These are phyloP conservation scores for Holothuria glaberrima DNA, from an alignment of 35 echinoderm and acorn worm species.

Conservation along the genomic window DNA sequence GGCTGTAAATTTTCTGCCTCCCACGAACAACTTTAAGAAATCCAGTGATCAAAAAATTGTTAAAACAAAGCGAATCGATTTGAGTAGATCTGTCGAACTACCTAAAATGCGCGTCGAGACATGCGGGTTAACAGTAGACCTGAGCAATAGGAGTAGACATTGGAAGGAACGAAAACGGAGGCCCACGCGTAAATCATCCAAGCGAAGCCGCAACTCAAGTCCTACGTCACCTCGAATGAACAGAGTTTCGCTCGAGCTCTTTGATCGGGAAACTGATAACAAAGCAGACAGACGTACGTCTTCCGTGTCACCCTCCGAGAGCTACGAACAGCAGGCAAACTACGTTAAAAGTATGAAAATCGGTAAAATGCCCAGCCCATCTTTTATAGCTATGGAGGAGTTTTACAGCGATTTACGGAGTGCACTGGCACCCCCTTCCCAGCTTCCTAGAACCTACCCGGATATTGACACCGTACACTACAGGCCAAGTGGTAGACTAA, in stretches of 20 bases:
- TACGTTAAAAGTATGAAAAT: conserved; percentile 40
- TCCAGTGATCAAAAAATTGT: background rate
- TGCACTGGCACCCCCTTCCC: conserved; percentile 1
- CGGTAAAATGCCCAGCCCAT: conserved; percentile 20
- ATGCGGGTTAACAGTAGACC: conserved; percentile 26
- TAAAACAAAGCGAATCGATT: conserved; percentile 1
- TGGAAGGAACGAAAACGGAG: conserved; percentile 15
- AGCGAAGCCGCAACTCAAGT: background rate
- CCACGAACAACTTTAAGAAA: too few species aligned
- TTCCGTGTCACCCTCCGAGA: background rate
- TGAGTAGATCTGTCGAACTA: background rate
- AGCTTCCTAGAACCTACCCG: background rate
- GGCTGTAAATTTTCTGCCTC: too few species aligned
- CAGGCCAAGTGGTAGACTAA: background rate
- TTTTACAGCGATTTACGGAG: conserved; percentile 31
- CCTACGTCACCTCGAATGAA: background rate
- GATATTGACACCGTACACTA: background rate
- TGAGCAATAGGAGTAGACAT: conserved; percentile 25
- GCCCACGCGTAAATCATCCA: background rate
- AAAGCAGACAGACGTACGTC: background rate
- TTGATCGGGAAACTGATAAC: background rate
- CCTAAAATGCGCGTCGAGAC: conserved; percentile 22
- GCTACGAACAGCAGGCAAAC: background rate
- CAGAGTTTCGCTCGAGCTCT: too few species aligned
- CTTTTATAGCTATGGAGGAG: conserved; percentile 36